Conservation (phyloP, 1,140 invertebrate genomes). For the Lanistes nyassanus region DNA sequence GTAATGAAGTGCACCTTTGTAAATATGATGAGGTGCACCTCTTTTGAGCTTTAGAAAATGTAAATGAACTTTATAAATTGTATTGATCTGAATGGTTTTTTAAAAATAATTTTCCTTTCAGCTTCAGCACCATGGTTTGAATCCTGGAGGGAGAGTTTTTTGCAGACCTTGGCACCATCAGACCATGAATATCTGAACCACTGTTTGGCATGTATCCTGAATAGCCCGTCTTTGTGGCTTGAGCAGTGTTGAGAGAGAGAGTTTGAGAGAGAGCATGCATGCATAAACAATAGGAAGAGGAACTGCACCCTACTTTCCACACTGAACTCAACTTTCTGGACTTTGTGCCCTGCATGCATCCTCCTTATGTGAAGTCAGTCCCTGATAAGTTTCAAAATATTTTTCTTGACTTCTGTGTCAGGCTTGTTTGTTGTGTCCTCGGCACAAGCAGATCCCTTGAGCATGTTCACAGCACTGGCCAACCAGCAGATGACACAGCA, state of each 20-base stretch:
- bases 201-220: conserved; percentile 84
- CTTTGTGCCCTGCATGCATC: background rate
- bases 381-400: too few relatives aligned
- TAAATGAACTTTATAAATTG: too few relatives aligned
- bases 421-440: conserved; percentile 83
- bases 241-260: too few relatives aligned
- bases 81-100: too few relatives aligned
- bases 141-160: conserved; percentile 91
- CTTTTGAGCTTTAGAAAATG: too few relatives aligned
- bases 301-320: too few relatives aligned
- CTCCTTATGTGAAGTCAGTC: background rate
- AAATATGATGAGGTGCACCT: too few relatives aligned
- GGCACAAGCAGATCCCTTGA: conserved; percentile 81
- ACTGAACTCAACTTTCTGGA: too few relatives aligned
- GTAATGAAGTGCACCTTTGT: too few relatives aligned
- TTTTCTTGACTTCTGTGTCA: conserved; percentile 28
- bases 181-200: conserved; percentile 97
- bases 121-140: conserved; percentile 93
- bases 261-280: too few relatives aligned
- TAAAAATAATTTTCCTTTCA: conserved; percentile 59
- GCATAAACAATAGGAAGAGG: too few relatives aligned
- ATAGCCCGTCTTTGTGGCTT: conserved; percentile 3
- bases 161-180: conserved; percentile 87
- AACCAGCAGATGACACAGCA: conserved; percentile 83
- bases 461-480: conserved; percentile 79